Percentiles rank a stretch among this genome's conserved stretches.
phyloP scores from a whole-genome alignment of 2,888 invertebrate genomes.

The Notodonta ziczac region DNA sequence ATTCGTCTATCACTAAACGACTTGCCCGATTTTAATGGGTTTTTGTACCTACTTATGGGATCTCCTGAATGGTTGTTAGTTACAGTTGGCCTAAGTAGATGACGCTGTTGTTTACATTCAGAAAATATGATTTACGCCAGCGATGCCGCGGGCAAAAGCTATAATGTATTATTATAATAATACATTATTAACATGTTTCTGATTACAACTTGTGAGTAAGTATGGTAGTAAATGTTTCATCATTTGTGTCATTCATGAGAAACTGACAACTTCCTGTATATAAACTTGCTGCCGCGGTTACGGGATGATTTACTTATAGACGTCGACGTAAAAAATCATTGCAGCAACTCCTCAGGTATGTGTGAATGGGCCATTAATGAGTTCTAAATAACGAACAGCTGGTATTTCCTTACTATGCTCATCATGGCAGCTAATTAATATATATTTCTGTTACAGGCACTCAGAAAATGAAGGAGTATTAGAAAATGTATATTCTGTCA shows the following conservation, averaged over 20 bases:
- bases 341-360: slow-evolving; percentile 38
- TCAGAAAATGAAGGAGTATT: slow-evolving; percentile 14
- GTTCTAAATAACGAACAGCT: slow-evolving; percentile 49
- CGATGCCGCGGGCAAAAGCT: no score
- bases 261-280: slow-evolving; percentile 2
- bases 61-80: no score
- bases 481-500: background rate
- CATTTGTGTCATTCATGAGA: background rate
- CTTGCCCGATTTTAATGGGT: no score
- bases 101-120: no score
- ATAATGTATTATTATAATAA: no score
- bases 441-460: slow-evolving; percentile 30
- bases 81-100: no score
- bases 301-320: slow-evolving; percentile 30
- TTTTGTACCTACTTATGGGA: no score
- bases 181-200: no score
- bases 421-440: slow-evolving; percentile 42
- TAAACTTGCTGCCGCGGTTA: slow-evolving; percentile 1
- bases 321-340: slow-evolving; percentile 28
- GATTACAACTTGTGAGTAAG: no score
- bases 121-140: no score
- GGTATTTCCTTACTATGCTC: slow-evolving; percentile 44
- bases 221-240: no score
- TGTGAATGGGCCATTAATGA: slow-evolving; percentile 55
- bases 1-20: no score